Evolutionary conservation across 1,140 invertebrate genomes (phyloP).

Genomic region (Leptinotarsa lineolata): DNA sequence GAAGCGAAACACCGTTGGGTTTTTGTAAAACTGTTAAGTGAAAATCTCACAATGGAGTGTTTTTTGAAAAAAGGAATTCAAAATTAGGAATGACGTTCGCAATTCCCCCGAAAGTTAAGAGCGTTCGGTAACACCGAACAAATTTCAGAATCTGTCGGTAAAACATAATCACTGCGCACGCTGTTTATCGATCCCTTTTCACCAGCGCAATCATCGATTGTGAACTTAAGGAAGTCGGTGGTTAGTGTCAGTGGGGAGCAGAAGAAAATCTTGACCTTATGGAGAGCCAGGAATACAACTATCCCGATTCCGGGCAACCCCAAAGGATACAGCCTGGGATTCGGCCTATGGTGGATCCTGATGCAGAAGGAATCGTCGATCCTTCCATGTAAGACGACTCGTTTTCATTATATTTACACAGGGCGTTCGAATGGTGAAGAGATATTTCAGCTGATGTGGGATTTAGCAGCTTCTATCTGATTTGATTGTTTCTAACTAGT

Average conservation of each 20-base stretch:
- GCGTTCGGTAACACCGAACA: too few species aligned
- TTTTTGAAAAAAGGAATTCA: too few species aligned
- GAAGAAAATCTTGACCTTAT: background rate
- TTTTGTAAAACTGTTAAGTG: too few species aligned
- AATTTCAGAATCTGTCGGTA: too few species aligned
- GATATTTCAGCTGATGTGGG: too few species aligned
- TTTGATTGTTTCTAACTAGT: too few species aligned
- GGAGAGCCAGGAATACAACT: background rate
- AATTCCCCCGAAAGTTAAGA: too few species aligned
- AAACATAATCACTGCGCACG: background rate
- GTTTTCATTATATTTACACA: background rate
- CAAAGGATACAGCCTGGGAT: background rate
- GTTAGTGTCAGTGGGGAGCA: background rate
- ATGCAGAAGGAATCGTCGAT: slow-evolving; percentile 76
- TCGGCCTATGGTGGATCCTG: slow-evolving; percentile 72
- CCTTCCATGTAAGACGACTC: slow-evolving; percentile 61
- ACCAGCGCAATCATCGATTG: slow-evolving; percentile 2
- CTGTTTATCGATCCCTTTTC: background rate
- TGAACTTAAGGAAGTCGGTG: background rate
- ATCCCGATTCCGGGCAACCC: background rate
- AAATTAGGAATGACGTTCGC: too few species aligned
- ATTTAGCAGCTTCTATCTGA: too few species aligned
- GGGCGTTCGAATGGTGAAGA: background rate
- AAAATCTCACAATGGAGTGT: too few species aligned
- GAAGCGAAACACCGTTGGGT: too few species aligned